Percentiles rank a stretch among this genome's conserved stretches.
Conservation (phyloP, 2,888 invertebrate genomes). For the Ectemnius continuus region DNA sequence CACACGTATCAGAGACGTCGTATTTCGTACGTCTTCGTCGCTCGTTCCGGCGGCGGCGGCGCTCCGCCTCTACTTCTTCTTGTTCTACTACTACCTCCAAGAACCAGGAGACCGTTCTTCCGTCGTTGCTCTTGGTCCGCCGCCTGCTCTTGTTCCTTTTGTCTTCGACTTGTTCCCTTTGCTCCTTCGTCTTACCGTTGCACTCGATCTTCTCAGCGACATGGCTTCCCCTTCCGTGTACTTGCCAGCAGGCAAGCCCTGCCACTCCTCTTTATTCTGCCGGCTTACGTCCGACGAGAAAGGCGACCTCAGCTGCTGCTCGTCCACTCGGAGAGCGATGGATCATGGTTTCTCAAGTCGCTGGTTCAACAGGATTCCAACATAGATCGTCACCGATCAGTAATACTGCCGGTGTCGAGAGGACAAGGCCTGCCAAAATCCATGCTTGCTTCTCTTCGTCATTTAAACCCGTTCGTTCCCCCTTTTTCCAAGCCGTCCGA, state of each 20-base stretch:
- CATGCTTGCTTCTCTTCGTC: background rate
- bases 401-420: background rate
- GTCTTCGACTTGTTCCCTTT: background rate
- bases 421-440: background rate
- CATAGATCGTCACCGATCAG: background rate
- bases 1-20: conserved; percentile 30
- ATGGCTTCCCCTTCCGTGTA: conserved; percentile 2
- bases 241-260: background rate
- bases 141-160: background rate
- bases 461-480: background rate
- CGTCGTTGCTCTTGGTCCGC: background rate
- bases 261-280: background rate
- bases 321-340: background rate
- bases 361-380: background rate
- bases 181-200: background rate
- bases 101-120: background rate
- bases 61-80: background rate
- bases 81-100: background rate
- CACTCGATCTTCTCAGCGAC: conserved; percentile 4
- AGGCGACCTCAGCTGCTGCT: background rate
- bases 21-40: background rate
- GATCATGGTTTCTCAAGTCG: background rate
- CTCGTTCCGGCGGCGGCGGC: background rate
- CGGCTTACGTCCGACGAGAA: conserved; percentile 2
- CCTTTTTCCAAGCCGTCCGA: background rate